Conservation (phyloP, 2,797 vertebrate species). For the Clarias laeviceps region DNA sequence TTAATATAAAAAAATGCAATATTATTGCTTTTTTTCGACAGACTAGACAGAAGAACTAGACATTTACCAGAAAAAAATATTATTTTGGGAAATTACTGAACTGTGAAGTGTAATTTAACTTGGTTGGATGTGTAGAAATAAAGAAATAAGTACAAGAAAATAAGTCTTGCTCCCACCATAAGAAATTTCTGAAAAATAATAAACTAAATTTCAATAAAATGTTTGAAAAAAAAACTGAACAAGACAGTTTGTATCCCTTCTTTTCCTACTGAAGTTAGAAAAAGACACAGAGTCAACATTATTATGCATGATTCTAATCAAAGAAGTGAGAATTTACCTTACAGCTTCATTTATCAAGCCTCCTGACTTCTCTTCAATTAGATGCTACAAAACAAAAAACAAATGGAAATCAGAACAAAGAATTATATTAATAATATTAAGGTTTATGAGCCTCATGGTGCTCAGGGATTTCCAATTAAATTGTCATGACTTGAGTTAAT, state of each 20-base stretch:
- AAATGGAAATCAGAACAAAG: not conserved
- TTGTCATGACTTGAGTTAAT: not conserved
- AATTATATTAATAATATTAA: not conserved
- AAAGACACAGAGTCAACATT: not conserved
- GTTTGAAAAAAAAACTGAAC: not conserved
- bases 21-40: not conserved
- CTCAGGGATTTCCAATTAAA: not conserved
- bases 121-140: not conserved
- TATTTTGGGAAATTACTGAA: not conserved
- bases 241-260: not conserved
- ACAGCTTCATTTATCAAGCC: conserved; percentile 90
- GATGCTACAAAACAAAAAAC: conserved; percentile 77
- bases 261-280: not conserved
- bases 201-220: not conserved
- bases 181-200: not conserved
- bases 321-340: conserved; percentile 73
- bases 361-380: conserved; percentile 87
- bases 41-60: not conserved
- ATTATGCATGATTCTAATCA: not conserved
- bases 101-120: not conserved
- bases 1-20: not conserved
- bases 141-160: not conserved
- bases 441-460: not conserved
- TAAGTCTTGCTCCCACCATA: not conserved
- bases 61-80: not conserved